Evolutionary conservation across 2,797 vertebrate species (phyloP), one percentile per base, ranked within the genome.

Genomic region (Smutsia gigantea): DNA sequence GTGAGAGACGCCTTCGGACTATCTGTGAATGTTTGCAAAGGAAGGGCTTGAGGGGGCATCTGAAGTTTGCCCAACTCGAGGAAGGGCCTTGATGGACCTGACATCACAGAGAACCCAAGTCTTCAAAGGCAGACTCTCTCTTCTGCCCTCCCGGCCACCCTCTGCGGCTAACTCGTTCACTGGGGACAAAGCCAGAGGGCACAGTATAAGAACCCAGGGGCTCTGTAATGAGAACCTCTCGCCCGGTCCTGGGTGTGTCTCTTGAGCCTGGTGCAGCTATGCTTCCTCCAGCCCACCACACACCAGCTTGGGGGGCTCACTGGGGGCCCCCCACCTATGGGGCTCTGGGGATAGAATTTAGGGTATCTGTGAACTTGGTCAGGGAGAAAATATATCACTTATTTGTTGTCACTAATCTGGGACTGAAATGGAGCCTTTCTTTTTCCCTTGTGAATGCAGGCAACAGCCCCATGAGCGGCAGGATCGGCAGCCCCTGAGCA

Each of bases 61-160:
- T 1, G 34, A 72, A 55, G 21, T 85, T 86, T 75, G 53, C 89
- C 84, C 79, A 94, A 51, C 57, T 71, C 0, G 2, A 23, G 77
- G 72, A 78, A 68, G 57, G 79, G 23, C 92, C 84, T 85, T 82
- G 93, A 12, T 46, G 46, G 46, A 63, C 55, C 17, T 15, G 64
- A 95, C 94, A 95, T 97, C 97, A 97, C 96, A 97, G 96, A 31
- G 1, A 18, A 13, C 34, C 55, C 55, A 31, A 11, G 7, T 84
- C 93, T 96, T 97, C 96, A 97, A 96, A 98, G 97, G 84, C 79
- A 2, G 57, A n/a, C 42, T 15, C 39, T 57, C 27, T 17, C 59
- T 25, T 13, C 93, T 57, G 64, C 46, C 55, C 86, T 79, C 27
- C 15, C 11, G 4, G 61, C 21, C 59, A 4, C 27, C 0, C 66